Evolutionary conservation across 2,797 vertebrate genomes (phyloP), one percentile per base, ranked within the genome.

Genomic region (Champsocephalus gunnari): DNA sequence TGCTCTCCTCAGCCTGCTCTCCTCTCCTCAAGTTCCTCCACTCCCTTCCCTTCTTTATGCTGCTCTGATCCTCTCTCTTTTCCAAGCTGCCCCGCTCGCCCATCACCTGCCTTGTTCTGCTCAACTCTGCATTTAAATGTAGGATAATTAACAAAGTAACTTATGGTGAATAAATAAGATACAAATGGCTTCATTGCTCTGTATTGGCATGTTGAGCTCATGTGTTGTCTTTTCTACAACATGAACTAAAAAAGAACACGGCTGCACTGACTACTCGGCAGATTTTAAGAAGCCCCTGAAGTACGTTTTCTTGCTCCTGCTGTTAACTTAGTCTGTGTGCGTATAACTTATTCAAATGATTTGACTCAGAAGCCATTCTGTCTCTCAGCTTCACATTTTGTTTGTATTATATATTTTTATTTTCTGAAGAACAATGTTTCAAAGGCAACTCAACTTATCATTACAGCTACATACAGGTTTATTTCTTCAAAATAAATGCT

Each of bases 161-260:
- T n/a, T n/a, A n/a, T n/a, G n/a, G n/a, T n/a, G n/a, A n/a, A n/a
- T n/a, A n/a, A n/a, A n/a, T n/a, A n/a, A n/a, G n/a, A n/a, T n/a
- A n/a, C n/a, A n/a, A n/a, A n/a, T n/a, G n/a, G n/a, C n/a, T 53
- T 83, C 76, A 88, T 76, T 83, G 66, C 34, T 62, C 63, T 21
- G 10, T 76, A 66, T 50, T 72, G 75, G 32, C 44, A 5, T 58
- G 75, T 70, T 55, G 16, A 68, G 55, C 47, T 6, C 56, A 57
- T 57, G 44, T 21, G 38, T 14, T 5, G 4, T 65, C 19, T 65
- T 21, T 75, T 78, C 83, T 66, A 74, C 58, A 54, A 11, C 32
- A 17, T 67, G n/a, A 43, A 55, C 66, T 75, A 63, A 80, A 77
- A 77, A 76, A 34, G 14, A 66, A 58, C 28, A 70, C 6, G 32